Percentiles rank a stretch among this genome's conserved stretches.
Conservation (phyloP, 2,888 invertebrate species). For the Ormyrus pomaceus region DNA sequence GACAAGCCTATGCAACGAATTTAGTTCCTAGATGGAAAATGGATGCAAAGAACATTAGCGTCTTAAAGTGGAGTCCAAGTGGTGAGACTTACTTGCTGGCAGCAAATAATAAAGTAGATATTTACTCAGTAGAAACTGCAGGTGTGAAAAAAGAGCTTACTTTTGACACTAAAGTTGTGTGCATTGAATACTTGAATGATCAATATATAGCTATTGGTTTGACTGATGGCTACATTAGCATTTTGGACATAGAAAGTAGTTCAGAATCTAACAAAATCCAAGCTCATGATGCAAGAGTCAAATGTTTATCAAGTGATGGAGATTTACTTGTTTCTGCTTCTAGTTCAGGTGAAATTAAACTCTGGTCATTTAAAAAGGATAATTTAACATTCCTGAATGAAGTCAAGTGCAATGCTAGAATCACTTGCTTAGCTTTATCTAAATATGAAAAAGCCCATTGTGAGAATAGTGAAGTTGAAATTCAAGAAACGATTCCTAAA, state of each 20-base stretch:
- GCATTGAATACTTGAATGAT: slow-evolving; percentile 83
- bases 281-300: slow-evolving; percentile 83
- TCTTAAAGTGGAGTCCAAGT: slow-evolving; percentile 83
- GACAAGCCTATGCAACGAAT: slow-evolving; percentile 93
- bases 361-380: slow-evolving; percentile 79
- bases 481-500: slow-evolving; percentile 46
- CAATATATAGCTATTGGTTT: slow-evolving; percentile 83
- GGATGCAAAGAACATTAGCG: slow-evolving; percentile 68
- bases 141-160: slow-evolving; percentile 83
- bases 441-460: slow-evolving; percentile 43
- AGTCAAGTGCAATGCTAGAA: slow-evolving; percentile 80
- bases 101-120: slow-evolving; percentile 84
- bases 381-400: slow-evolving; percentile 72
- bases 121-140: slow-evolving; percentile 89
- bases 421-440: slow-evolving; percentile 84
- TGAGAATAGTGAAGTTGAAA: slow-evolving; percentile 54
- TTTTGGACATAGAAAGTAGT: slow-evolving; percentile 78
- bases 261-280: slow-evolving; percentile 70
- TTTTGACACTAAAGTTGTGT: slow-evolving; percentile 83
- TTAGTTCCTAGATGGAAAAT: slow-evolving; percentile 77
- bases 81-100: slow-evolving; percentile 87
- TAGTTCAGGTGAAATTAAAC: slow-evolving; percentile 87
- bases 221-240: slow-evolving; percentile 84
- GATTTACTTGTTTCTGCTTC: slow-evolving; percentile 83
- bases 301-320: slow-evolving; percentile 80